Evolutionary conservation across 92 coral and sea anemone species (phyloP).

Genomic region (Epizoanthus rinbou): DNA sequence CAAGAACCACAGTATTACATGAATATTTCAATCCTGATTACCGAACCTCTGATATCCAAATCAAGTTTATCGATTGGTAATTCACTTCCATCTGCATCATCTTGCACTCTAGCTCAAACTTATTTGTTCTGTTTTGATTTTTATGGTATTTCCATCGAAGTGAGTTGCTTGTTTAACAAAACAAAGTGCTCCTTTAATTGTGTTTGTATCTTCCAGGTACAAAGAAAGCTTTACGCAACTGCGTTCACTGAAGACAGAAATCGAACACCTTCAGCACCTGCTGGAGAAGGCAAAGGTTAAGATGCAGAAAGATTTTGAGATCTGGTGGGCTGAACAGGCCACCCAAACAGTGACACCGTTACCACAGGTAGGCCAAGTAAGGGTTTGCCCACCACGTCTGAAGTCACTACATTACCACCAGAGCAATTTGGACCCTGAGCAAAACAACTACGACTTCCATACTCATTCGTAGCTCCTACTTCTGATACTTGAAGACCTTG

Average conservation of each 20-base stretch:
- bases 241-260: constrained; percentile 95
- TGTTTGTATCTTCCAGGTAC: constrained; percentile 59
- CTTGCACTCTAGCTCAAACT: too few relatives aligned
- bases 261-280: constrained; percentile 95
- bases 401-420: background rate
- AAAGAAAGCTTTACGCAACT: constrained; percentile 87
- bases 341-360: constrained; percentile 42
- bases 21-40: too few relatives aligned
- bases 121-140: too few relatives aligned
- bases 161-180: too few relatives aligned
- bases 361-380: constrained; percentile 38
- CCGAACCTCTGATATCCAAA: too few relatives aligned
- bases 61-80: too few relatives aligned
- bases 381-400: background rate
- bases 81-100: too few relatives aligned
- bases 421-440: background rate
- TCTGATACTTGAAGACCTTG: too few relatives aligned
- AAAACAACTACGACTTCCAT: background rate
- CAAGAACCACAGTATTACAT: too few relatives aligned
- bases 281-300: constrained; percentile 92
- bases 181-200: background rate
- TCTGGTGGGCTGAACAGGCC: constrained; percentile 99
- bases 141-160: background rate
- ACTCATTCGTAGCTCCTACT: too few relatives aligned
- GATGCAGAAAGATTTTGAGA: constrained; percentile 98